A percentile compares a stretch with the other conserved stretches of the same genome.
These are phyloP conservation scores for Sipha maydis DNA, from an alignment of 2,888 invertebrate species.

Conservation along the genomic window DNA sequence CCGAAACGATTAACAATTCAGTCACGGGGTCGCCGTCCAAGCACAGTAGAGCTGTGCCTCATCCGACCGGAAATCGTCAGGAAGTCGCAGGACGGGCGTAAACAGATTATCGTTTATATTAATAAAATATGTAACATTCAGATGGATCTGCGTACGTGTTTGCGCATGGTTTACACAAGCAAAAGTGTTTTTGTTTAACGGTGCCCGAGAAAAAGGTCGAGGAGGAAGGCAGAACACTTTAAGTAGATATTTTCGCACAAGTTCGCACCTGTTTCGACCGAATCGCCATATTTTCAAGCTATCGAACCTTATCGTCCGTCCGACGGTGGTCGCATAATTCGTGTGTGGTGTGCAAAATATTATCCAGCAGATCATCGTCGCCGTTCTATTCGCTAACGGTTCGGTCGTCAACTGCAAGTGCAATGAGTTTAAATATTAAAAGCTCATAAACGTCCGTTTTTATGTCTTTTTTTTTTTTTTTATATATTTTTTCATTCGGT, in stretches of 20 bases:
- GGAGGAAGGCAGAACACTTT: too few relatives aligned
- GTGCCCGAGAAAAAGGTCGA: too few relatives aligned
- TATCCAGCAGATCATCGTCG: not conserved
- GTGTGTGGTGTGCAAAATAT: not conserved
- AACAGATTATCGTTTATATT: too few relatives aligned
- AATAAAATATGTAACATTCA: too few relatives aligned
- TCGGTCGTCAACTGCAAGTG: not conserved
- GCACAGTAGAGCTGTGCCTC: too few relatives aligned
- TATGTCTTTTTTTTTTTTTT: not conserved
- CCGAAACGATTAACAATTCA: constrained; percentile 37
- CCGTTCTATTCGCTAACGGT: not conserved
- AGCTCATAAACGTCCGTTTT: not conserved
- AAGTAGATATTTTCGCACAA: too few relatives aligned
- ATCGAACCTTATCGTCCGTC: too few relatives aligned
- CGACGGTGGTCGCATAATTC: not conserved
- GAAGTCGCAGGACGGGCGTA: not conserved
- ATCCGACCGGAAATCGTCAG: not conserved
- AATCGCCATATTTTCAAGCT: too few relatives aligned
- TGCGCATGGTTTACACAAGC: not conserved
- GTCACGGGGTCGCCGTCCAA: constrained; percentile 1
- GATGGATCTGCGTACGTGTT: not conserved
- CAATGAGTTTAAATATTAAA: constrained; percentile 6
- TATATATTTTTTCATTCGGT: not conserved
- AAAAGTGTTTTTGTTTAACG: too few relatives aligned
- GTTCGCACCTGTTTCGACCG: too few relatives aligned